Base-by-base conservation (phyloP, 2,113 vertebrate genomes). In the Anarrhichthys ocellatus region DNA sequence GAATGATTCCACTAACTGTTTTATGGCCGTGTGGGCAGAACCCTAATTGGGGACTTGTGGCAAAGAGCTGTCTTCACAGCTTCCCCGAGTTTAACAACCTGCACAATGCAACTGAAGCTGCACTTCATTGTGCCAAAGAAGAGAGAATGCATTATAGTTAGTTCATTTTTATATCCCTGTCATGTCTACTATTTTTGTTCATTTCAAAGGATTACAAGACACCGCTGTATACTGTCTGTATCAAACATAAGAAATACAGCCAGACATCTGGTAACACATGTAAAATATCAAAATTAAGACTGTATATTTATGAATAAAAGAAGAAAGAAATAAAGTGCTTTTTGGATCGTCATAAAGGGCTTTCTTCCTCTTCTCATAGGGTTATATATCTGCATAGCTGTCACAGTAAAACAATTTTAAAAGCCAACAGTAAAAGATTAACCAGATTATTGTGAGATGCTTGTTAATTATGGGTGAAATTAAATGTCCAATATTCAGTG, bases 1-100 rank as follows among this genome's bases (percentile, higher is more conserved):
- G 78, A 93, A 93, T 93, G 92, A 93, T 93, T 94, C 92, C 91
- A 75, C 93, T 95, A 95, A 95, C 94, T 93, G 94, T 95, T 95
- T 96, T 95, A 96, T 93, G 87, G 83, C 88, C 50, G 82, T 94
- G 91, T 93, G 94, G 93, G 94, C 92, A 94, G 93, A 93, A 84
- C 88, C 89, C 91, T 95, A 95, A 96, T 95, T 95, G 93, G 86
- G 91, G 92, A 92, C 92, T 93, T 94, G 93, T 92, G 89, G 91
- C 88, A 73, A 46, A 77, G 89, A 87, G 81, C 84, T 86, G 86
- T 89, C 73, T 93, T 95, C 90, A 86, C 91, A 91, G 86, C 87
- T 86, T 91, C 71, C 76, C 77, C 72, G 73, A 71, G 74, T 88
- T 91, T 92, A 94, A 94, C 87, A 91, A 82, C 87, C 87, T 83